phyloP scores from a whole-genome alignment of 2,797 vertebrate species.

The Notoglanidium macrostoma region DNA sequence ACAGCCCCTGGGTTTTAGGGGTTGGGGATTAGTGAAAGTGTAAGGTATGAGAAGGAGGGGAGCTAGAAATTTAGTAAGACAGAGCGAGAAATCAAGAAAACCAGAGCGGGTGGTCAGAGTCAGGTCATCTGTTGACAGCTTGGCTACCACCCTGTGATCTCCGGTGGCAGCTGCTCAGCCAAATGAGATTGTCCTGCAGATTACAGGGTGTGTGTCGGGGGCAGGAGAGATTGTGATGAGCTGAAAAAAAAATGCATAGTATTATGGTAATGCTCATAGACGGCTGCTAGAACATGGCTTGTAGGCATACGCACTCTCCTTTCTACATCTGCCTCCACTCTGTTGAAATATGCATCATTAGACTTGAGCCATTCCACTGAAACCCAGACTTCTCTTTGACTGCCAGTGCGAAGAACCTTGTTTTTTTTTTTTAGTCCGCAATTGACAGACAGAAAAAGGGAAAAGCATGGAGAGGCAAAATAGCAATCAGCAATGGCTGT shows the following conservation, averaged over 20 bases:
- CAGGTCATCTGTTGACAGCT: slow-evolving; percentile 75
- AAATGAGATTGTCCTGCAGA: slow-evolving; percentile 82
- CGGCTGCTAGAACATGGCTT: slow-evolving; percentile 27
- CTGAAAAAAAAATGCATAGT: slow-evolving; percentile 26
- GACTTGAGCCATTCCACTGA: slow-evolving; percentile 40
- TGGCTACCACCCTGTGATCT: slow-evolving; percentile 74
- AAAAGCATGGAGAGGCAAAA: slow-evolving; percentile 20
- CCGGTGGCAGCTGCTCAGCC: slow-evolving; percentile 77
- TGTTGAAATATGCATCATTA: slow-evolving; percentile 57
- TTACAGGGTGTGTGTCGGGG: slow-evolving; percentile 68
- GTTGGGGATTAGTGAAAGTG: not conserved
- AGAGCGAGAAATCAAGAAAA: slow-evolving; percentile 36
- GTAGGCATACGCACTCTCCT: slow-evolving; percentile 34
- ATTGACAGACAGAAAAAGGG: slow-evolving; percentile 32
- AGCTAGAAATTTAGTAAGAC: slow-evolving; percentile 42
- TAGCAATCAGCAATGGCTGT: slow-evolving; percentile 30
- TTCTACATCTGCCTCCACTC: slow-evolving; percentile 31
- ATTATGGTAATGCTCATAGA: slow-evolving; percentile 42
- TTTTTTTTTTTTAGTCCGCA: slow-evolving; percentile 15
- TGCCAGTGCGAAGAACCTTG: slow-evolving; percentile 36
- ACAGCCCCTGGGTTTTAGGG: slow-evolving; percentile 23
- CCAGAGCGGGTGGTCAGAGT: slow-evolving; percentile 49
- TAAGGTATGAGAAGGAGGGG: slow-evolving; percentile 38
- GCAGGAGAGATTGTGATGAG: slow-evolving; percentile 37
- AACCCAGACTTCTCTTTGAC: slow-evolving; percentile 41